Percentiles rank a stretch among this genome's conserved stretches.
Conservation (phyloP, 2,113 vertebrate species). For the Cyprinodon brontotheroides region DNA sequence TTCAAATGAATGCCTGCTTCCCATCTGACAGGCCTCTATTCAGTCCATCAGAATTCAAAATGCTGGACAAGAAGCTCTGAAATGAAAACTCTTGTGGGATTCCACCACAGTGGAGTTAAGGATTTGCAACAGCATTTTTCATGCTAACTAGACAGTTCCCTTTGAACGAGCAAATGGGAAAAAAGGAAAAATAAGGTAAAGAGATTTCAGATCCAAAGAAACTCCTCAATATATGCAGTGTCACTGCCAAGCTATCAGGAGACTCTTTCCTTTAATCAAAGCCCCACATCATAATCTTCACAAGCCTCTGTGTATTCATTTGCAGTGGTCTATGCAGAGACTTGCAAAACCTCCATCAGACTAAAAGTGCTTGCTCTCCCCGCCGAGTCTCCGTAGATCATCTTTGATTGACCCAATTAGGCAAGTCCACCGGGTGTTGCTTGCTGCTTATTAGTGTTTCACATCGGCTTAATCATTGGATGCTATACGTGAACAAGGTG, state of each 20-base stretch:
- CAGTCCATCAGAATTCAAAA: conserved; percentile 65
- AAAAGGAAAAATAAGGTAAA: conserved; percentile 31
- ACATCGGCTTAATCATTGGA: conserved; percentile 69
- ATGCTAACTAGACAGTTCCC: conserved; percentile 54
- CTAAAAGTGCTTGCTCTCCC: conserved; percentile 46
- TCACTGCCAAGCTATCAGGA: conserved; percentile 51
- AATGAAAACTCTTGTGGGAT: conserved; percentile 59
- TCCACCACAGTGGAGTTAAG: conserved; percentile 38
- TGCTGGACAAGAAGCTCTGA: conserved; percentile 41
- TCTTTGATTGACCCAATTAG: conserved; percentile 79
- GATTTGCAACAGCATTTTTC: conserved; percentile 56
- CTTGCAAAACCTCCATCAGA: conserved; percentile 39
- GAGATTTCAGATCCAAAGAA: conserved; percentile 57
- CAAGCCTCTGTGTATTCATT: conserved; percentile 45
- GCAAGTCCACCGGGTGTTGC: conserved; percentile 69
- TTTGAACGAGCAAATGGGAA: conserved; percentile 27
- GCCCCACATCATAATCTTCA: conserved; percentile 50
- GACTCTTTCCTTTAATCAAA: conserved; percentile 64
- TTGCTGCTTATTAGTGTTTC: conserved; percentile 73
- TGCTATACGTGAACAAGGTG: conserved; percentile 64
- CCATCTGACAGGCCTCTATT: conserved; percentile 51
- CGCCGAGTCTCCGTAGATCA: conserved; percentile 59
- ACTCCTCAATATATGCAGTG: conserved; percentile 45
- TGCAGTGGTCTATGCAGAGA: conserved; percentile 40
- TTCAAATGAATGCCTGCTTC: conserved; percentile 25